Evolutionary conservation across 2,113 vertebrate genomes (phyloP).

Genomic region (Charina bottae): DNA sequence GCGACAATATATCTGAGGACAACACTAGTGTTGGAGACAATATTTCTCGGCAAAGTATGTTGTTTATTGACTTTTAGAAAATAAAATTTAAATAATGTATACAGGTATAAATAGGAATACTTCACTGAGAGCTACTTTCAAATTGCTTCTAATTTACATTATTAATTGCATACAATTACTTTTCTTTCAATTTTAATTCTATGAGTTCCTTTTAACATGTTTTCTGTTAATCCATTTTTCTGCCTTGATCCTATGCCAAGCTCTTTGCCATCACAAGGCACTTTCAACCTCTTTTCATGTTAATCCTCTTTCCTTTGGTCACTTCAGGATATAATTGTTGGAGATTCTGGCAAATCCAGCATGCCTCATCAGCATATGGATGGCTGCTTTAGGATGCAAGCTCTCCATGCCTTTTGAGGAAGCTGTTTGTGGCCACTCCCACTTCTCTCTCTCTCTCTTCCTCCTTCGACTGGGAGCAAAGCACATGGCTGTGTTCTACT

Average conservation of each 20-base stretch:
- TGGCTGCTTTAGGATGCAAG: too few species aligned
- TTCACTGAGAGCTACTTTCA: conserved; percentile 9
- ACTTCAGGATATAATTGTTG: neutral
- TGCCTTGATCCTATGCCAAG: neutral
- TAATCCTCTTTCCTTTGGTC: neutral
- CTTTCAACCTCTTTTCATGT: neutral
- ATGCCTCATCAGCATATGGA: too few species aligned
- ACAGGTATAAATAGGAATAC: conserved; percentile 31
- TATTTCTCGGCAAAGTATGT: conserved; percentile 95
- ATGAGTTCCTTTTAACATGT: neutral
- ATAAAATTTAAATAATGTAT: conserved; percentile 39
- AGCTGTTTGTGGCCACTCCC: too few species aligned
- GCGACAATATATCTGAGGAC: conserved; percentile 99
- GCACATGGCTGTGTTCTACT: too few species aligned
- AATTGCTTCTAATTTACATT: neutral
- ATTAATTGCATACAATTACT: neutral
- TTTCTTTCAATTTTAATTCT: neutral
- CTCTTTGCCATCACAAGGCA: neutral
- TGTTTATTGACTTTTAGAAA: conserved; percentile 28
- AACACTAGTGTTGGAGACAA: conserved; percentile 98
- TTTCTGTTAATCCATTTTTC: neutral
- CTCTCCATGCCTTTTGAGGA: too few species aligned
- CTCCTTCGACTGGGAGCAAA: too few species aligned
- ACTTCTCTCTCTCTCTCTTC: too few species aligned
- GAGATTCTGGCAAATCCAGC: too few species aligned